Evolutionary conservation across 2,113 vertebrate genomes (phyloP).

Genomic region (Hydropotes inermis): DNA sequence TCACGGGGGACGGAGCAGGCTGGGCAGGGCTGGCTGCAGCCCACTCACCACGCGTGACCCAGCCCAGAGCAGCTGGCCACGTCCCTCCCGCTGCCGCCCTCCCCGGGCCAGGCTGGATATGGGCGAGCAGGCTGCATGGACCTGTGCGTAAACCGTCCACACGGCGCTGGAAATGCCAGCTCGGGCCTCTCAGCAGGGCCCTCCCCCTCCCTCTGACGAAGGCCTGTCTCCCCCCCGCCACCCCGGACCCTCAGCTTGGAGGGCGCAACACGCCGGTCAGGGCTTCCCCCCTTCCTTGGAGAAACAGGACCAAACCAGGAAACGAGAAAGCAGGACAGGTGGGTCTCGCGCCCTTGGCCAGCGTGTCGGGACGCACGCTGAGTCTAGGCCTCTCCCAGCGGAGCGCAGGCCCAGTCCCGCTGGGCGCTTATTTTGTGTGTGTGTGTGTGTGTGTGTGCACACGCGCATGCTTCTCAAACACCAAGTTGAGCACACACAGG

Average conservation of each 20-base stretch:
- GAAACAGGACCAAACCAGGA: accelerated
- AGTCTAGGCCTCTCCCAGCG: background rate
- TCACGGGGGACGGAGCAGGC: accelerated
- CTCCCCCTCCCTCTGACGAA: too few species aligned
- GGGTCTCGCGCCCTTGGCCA: accelerated
- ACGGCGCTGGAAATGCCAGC: accelerated
- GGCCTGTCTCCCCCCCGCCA: background rate
- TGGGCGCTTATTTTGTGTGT: accelerated
- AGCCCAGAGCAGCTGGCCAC: background rate
- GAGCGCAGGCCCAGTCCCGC: accelerated
- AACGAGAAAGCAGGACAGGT: background rate
- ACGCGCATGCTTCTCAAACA: accelerated
- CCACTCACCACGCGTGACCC: background rate
- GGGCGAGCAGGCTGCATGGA: accelerated
- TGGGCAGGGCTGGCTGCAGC: background rate
- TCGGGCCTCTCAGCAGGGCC: too few species aligned
- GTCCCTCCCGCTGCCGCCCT: accelerated
- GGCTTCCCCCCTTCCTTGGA: background rate
- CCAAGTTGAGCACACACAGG: background rate
- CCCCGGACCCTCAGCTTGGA: background rate
- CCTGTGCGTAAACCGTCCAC: accelerated
- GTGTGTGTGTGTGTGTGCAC: accelerated
- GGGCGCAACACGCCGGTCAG: accelerated
- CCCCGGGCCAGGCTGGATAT: accelerated
- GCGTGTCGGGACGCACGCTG: accelerated